A percentile compares a stretch with the other conserved stretches of the same genome.
phyloP scores from a whole-genome alignment of 2,113 vertebrate genomes.

The Eleginops maclovinus region DNA sequence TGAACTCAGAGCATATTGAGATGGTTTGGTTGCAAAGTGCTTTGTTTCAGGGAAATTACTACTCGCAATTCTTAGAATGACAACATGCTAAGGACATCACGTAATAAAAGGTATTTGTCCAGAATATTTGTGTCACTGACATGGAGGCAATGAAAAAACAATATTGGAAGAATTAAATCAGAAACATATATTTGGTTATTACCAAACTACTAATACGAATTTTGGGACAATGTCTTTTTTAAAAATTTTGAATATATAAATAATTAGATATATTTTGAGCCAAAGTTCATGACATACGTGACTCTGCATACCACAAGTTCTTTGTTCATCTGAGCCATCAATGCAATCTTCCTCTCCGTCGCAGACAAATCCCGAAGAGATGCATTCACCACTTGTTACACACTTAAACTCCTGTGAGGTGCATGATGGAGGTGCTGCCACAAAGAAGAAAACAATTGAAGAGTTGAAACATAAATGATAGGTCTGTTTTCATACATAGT shows the following conservation, averaged over 20 bases:
- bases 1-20: constrained; percentile 32
- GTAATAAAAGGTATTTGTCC: not conserved
- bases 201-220: not conserved
- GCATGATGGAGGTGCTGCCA: constrained; percentile 73
- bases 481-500: not conserved
- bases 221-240: not conserved
- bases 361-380: constrained; percentile 78
- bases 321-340: constrained; percentile 82
- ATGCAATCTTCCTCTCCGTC: constrained; percentile 81
- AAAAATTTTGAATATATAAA: not conserved
- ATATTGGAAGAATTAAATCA: not conserved
- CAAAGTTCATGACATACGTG: not conserved
- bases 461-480: not conserved
- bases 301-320: constrained; percentile 72
- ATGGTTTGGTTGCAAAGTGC: not conserved
- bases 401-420: constrained; percentile 79
- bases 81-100: not conserved
- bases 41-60: not conserved
- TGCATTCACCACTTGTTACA: constrained; percentile 79
- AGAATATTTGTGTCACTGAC: not conserved
- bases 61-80: not conserved
- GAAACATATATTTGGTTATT: not conserved
- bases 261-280: not conserved
- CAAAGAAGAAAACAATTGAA: constrained; percentile 12
- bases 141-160: not conserved